These are phyloP conservation scores for Archips xylosteana DNA, from an alignment of 2,888 invertebrate genomes.

Conservation along the genomic window DNA sequence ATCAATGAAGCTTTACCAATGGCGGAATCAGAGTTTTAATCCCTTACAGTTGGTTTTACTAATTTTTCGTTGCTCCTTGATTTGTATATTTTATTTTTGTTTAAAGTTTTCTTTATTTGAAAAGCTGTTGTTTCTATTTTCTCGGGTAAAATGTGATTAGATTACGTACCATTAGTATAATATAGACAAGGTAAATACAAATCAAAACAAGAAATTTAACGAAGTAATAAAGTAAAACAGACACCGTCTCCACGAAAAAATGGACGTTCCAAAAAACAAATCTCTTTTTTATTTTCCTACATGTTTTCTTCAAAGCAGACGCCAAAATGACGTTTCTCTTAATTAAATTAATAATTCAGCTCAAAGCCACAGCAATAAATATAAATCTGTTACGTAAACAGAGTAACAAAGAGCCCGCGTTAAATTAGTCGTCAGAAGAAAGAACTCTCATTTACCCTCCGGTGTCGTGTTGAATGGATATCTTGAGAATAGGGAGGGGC, in stretches of 20 bases:
- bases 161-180: not conserved
- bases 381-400: conserved; percentile 34
- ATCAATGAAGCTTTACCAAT: conserved; percentile 14
- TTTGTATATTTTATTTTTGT: not conserved
- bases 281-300: not conserved
- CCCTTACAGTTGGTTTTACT: conserved; percentile 6
- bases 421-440: conserved; percentile 29
- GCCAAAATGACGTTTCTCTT: conserved; percentile 1
- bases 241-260: not conserved
- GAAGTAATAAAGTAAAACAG: not conserved
- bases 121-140: not conserved
- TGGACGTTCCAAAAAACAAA: not conserved
- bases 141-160: not conserved
- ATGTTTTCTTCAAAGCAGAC: conserved; percentile 9
- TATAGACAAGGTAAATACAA: not conserved
- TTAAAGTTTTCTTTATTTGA: not conserved
- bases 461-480: conserved; percentile 12
- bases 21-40: too few species aligned
- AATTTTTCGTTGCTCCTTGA: conserved; percentile 7
- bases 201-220: not conserved
- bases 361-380: conserved; percentile 19
- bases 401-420: conserved; percentile 24
- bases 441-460: conserved; percentile 30
- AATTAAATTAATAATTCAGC: conserved; percentile 26
- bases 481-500: conserved; percentile 2